phyloP scores from a whole-genome alignment of 1,140 invertebrate genomes.

The Bombus terrestris region DNA sequence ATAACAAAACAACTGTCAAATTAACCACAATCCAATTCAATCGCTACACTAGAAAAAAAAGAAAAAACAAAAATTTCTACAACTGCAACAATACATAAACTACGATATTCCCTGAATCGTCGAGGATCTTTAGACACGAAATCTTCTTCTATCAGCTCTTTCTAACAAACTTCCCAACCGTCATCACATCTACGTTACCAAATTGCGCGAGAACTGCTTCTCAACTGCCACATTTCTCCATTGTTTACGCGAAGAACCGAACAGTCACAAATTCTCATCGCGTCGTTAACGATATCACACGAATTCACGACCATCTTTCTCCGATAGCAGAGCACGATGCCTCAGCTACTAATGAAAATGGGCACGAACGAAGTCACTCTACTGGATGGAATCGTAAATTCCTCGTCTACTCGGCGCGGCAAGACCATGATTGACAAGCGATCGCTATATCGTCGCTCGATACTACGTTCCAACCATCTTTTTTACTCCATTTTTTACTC shows the following conservation, averaged over 20 bases:
- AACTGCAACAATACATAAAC: no score
- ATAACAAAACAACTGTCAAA: no score
- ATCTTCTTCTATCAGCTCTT: background rate
- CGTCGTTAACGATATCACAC: background rate
- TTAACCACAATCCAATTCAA: no score
- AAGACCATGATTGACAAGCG: constrained; percentile 20
- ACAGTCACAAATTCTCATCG: background rate
- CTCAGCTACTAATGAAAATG: constrained; percentile 28
- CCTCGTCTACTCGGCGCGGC: background rate
- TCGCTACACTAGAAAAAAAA: no score
- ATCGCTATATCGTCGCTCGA: background rate
- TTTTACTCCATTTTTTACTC: background rate
- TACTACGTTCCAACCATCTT: background rate
- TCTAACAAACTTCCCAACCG: background rate
- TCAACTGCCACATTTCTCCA: background rate
- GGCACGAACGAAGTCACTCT: constrained; percentile 1
- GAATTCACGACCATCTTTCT: background rate
- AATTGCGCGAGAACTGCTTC: background rate
- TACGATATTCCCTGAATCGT: background rate
- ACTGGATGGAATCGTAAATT: constrained; percentile 18
- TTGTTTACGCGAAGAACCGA: background rate
- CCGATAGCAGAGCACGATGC: background rate
- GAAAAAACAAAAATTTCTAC: background rate
- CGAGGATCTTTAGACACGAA: background rate
- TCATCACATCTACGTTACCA: background rate